Percentiles rank a stretch among this genome's conserved stretches.
Evolutionary conservation across 2,888 invertebrate species (phyloP).

Genomic region (Nyleta sp.): DNA sequence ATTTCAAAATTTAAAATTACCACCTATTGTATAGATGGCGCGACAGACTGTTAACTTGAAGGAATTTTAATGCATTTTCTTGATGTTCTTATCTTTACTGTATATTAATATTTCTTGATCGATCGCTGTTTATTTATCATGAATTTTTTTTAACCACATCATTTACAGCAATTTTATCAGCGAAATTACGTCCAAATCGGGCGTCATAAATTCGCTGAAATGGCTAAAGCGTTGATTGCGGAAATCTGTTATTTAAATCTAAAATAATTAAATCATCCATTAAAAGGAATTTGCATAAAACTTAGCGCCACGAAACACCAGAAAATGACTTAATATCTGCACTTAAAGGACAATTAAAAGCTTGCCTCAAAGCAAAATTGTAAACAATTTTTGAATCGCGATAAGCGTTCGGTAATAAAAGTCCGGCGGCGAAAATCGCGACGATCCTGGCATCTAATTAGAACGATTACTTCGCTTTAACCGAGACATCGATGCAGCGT

Average conservation of each 20-base stretch:
- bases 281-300: slow-evolving; percentile 10
- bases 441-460: slow-evolving; percentile 23
- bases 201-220: neutral
- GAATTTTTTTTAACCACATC: too few species aligned
- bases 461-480: slow-evolving; percentile 36
- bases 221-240: slow-evolving; percentile 1
- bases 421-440: slow-evolving; percentile 8
- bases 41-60: too few species aligned
- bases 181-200: neutral
- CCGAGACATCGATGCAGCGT: slow-evolving; percentile 22
- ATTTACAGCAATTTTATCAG: neutral
- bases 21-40: too few species aligned
- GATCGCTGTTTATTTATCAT: too few species aligned
- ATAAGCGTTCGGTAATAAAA: neutral
- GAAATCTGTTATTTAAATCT: slow-evolving; percentile 21
- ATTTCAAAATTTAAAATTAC: too few species aligned
- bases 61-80: too few species aligned
- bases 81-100: too few species aligned
- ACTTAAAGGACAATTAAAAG: slow-evolving; percentile 4
- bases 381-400: slow-evolving; percentile 1
- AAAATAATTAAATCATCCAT: slow-evolving; percentile 14
- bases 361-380: neutral
- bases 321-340: slow-evolving; percentile 18
- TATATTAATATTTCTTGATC: too few species aligned
- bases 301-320: neutral